Percentiles rank a stretch among this genome's conserved stretches.
phyloP scores from a whole-genome alignment of 2,113 vertebrate genomes.

The Cheirogaleus medius region DNA sequence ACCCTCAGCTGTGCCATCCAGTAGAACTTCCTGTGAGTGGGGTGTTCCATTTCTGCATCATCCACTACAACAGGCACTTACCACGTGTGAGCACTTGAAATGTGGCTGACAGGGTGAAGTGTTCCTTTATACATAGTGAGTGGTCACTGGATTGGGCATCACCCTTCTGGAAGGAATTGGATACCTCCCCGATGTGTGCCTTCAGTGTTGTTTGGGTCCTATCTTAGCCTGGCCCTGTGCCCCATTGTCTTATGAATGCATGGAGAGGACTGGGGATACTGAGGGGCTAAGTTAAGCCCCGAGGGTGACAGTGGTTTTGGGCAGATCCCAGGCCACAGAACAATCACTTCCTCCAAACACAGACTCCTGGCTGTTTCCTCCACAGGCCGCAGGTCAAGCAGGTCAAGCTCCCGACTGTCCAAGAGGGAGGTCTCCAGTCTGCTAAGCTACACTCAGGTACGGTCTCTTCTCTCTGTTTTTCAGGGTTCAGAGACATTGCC shows the following conservation, averaged over 20 bases:
- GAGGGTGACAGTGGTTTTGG: background rate
- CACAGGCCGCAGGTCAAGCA: slow-evolving; percentile 71
- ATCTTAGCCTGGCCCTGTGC: background rate
- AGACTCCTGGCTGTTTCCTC: background rate
- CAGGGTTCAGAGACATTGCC: background rate
- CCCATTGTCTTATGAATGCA: too few species aligned
- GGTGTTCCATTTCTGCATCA: background rate
- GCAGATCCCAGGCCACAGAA: background rate
- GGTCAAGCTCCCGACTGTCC: slow-evolving; percentile 74
- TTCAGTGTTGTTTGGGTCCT: background rate
- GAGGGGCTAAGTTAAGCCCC: background rate
- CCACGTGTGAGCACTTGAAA: background rate
- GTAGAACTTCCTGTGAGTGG: background rate
- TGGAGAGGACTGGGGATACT: accelerated
- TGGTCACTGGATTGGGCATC: background rate
- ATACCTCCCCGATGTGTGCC: background rate
- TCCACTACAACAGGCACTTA: background rate
- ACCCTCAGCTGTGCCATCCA: background rate
- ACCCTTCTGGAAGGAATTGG: background rate
- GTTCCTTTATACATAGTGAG: background rate
- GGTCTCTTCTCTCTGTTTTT: accelerated
- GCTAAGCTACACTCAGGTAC: slow-evolving; percentile 75
- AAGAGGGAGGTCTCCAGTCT: slow-evolving; percentile 76
- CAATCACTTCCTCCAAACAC: background rate
- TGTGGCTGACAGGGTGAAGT: background rate